These are phyloP conservation scores for Heliconius congener DNA, from an alignment of 1,140 invertebrate species.

Conservation along the genomic window DNA sequence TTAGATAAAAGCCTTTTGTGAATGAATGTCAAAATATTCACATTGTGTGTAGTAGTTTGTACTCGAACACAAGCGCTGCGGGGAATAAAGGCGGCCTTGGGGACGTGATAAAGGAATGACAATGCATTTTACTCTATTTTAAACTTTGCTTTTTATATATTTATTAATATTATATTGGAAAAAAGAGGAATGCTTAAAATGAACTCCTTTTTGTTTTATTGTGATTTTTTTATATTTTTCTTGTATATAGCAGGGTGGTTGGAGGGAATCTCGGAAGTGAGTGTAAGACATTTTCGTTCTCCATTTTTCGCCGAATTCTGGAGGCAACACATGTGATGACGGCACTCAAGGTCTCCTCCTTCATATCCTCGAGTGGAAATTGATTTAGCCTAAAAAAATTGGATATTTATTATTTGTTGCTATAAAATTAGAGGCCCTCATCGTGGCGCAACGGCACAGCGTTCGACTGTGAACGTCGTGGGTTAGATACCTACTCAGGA, in stretches of 20 bases:
- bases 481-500: too few relatives aligned
- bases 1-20: constrained; percentile 21
- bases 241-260: background rate
- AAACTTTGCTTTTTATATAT: constrained; percentile 2
- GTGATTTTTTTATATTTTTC: background rate
- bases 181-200: background rate
- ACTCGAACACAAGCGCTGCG: constrained; percentile 13
- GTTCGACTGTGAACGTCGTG: too few relatives aligned
- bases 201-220: background rate
- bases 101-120: constrained; percentile 13
- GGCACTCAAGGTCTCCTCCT: too few relatives aligned
- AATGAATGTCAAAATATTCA: constrained; percentile 20
- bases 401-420: too few relatives aligned
- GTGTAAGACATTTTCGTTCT: background rate
- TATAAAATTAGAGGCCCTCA: too few relatives aligned
- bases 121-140: constrained; percentile 9
- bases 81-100: background rate
- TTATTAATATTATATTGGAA: background rate
- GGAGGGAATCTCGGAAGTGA: background rate
- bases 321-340: too few relatives aligned
- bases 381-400: too few relatives aligned
- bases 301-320: too few relatives aligned
- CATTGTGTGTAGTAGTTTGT: constrained; percentile 22
- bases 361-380: too few relatives aligned
- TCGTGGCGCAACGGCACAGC: too few relatives aligned